phyloP scores from a whole-genome alignment of 2,888 invertebrate species.

The Bimastos eiseni region DNA sequence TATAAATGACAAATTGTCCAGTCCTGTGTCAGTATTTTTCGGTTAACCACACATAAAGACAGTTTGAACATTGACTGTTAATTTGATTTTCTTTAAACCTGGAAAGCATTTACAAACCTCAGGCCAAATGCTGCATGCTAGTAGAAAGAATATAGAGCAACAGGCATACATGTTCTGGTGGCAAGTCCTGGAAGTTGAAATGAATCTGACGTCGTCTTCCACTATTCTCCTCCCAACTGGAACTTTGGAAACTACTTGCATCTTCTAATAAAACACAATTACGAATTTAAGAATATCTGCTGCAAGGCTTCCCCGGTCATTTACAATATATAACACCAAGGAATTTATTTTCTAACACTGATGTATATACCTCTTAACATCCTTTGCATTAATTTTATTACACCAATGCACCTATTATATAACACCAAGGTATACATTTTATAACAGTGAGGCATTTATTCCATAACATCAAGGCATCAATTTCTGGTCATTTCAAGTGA shows the following conservation, averaged over 20 bases:
- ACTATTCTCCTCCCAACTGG: slow-evolving; percentile 63
- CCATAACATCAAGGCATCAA: no score
- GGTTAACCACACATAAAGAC: background rate
- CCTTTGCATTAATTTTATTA: no score
- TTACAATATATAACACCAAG: no score
- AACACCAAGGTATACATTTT: no score
- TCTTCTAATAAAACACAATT: slow-evolving; percentile 44
- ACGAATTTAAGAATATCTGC: background rate
- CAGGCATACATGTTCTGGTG: slow-evolving; percentile 67
- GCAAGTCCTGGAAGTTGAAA: slow-evolving; percentile 69
- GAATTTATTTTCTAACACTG: no score
- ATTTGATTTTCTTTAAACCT: background rate
- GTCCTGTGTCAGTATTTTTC: background rate
- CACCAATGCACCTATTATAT: no score
- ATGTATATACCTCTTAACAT: no score
- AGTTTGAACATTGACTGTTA: background rate
- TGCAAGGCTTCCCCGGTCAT: background rate
- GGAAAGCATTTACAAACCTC: no score
- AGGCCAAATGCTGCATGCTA: background rate
- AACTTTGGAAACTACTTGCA: slow-evolving; percentile 61
- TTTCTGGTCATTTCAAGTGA: no score
- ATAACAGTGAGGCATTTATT: no score
- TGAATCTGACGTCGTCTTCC: slow-evolving; percentile 62
- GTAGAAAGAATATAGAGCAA: background rate
- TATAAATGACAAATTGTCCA: background rate